These are phyloP conservation scores for Tribolium freemani DNA, from an alignment of 2,888 invertebrate species.

Conservation along the genomic window DNA sequence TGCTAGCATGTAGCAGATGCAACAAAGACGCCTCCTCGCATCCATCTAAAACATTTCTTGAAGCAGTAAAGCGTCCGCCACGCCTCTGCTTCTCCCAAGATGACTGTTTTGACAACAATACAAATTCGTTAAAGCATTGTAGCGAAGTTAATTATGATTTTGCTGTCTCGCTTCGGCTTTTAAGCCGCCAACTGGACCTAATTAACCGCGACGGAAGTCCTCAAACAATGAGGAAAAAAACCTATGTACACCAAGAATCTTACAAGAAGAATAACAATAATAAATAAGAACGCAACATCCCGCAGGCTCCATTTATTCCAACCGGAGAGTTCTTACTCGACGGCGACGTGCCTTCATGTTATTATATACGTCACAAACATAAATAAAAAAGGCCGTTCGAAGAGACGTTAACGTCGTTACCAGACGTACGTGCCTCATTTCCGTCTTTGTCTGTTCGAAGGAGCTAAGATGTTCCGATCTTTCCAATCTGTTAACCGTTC, in stretches of 20 bases:
- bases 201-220: too few species aligned
- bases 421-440: constrained; percentile 29
- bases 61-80: constrained; percentile 23
- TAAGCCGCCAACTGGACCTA: background rate
- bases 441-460: background rate
- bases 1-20: background rate
- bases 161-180: constrained; percentile 10
- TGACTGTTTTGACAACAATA: constrained; percentile 31
- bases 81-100: constrained; percentile 22
- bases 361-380: constrained; percentile 33
- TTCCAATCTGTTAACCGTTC: constrained; percentile 6
- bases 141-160: constrained; percentile 18
- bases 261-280: constrained; percentile 17
- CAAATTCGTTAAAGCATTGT: constrained; percentile 17
- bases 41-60: constrained; percentile 12
- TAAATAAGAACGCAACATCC: constrained; percentile 23
- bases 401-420: constrained; percentile 30
- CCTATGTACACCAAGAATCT: background rate
- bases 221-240: background rate
- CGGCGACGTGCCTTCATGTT: constrained; percentile 30
- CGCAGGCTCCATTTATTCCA: constrained; percentile 23
- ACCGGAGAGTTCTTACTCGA: constrained; percentile 18
- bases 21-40: constrained; percentile 6
- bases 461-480: background rate
- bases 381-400: constrained; percentile 18